A percentile compares a stretch with the other conserved stretches of the same genome.
These are phyloP conservation scores for Cheiracanthium punctorium DNA, from an alignment of 2,888 invertebrate species.

Conservation along the genomic window DNA sequence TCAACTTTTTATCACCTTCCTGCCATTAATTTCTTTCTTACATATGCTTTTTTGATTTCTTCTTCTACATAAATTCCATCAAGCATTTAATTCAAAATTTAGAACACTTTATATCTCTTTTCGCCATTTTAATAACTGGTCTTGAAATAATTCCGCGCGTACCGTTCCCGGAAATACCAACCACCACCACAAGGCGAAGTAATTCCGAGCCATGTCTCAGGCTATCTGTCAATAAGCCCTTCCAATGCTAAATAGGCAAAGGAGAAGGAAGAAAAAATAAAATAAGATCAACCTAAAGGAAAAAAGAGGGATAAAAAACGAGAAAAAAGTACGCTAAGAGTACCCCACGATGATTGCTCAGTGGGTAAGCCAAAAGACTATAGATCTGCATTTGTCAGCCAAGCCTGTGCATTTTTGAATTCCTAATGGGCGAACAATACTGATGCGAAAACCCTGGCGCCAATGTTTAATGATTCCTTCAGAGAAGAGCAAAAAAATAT, in stretches of 20 bases:
- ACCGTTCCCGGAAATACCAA: background rate
- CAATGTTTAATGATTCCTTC: constrained; percentile 64
- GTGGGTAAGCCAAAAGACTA: constrained; percentile 63
- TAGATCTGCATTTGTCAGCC: constrained; percentile 68
- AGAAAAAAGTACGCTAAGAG: no score
- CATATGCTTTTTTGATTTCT: no score
- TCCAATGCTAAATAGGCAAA: constrained; percentile 4
- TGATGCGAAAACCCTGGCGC: constrained; percentile 64
- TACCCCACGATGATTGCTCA: constrained; percentile 58
- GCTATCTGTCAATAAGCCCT: constrained; percentile 15
- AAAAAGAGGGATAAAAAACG: background rate
- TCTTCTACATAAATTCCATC: background rate
- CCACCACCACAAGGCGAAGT: no score
- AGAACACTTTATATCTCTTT: background rate
- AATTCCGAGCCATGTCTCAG: background rate
- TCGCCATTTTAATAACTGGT: background rate
- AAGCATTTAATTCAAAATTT: constrained; percentile 2
- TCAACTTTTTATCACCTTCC: no score
- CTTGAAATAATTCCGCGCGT: background rate
- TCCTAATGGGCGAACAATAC: constrained; percentile 66
- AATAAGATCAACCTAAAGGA: background rate
- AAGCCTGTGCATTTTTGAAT: constrained; percentile 59
- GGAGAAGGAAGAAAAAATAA: background rate
- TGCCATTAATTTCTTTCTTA: no score
- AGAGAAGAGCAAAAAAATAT: constrained; percentile 23